Evolutionary conservation across 2,888 invertebrate species (phyloP).

Genomic region (Arge pagana): DNA sequence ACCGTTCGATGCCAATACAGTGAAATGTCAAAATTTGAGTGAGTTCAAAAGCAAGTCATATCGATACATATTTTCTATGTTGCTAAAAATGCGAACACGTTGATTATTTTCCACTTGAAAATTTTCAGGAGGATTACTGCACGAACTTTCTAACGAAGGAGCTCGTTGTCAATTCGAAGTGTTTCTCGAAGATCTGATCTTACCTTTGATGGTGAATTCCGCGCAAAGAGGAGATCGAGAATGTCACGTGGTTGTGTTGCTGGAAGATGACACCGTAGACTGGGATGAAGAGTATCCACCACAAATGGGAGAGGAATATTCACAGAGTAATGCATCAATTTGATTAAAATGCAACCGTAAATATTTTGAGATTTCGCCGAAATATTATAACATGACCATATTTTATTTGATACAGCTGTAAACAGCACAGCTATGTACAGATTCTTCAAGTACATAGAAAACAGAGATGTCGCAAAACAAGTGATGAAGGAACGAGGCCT

Average conservation of each 20-base stretch:
- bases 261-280: slow-evolving; percentile 94
- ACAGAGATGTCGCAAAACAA: slow-evolving; percentile 98
- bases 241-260: slow-evolving; percentile 93
- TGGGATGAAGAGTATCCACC: slow-evolving; percentile 99
- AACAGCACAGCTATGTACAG: slow-evolving; percentile 94
- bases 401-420: slow-evolving; percentile 69
- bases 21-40: slow-evolving; percentile 95
- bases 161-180: slow-evolving; percentile 95
- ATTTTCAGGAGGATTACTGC: slow-evolving; percentile 80
- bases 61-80: not conserved
- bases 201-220: slow-evolving; percentile 95
- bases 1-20: slow-evolving; percentile 95
- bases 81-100: slow-evolving; percentile 4
- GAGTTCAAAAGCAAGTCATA: slow-evolving; percentile 56
- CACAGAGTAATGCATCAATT: slow-evolving; percentile 73
- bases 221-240: slow-evolving; percentile 95
- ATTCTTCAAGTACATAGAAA: slow-evolving; percentile 99
- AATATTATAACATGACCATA: not conserved
- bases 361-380: not conserved
- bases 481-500: slow-evolving; percentile 98
- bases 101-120: too few species aligned
- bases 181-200: slow-evolving; percentile 92
- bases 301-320: slow-evolving; percentile 99
- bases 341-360: slow-evolving; percentile 6
- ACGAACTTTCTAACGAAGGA: slow-evolving; percentile 99